These are phyloP conservation scores for Zonitis immaculata DNA, from an alignment of 2,888 invertebrate species.

Conservation along the genomic window DNA sequence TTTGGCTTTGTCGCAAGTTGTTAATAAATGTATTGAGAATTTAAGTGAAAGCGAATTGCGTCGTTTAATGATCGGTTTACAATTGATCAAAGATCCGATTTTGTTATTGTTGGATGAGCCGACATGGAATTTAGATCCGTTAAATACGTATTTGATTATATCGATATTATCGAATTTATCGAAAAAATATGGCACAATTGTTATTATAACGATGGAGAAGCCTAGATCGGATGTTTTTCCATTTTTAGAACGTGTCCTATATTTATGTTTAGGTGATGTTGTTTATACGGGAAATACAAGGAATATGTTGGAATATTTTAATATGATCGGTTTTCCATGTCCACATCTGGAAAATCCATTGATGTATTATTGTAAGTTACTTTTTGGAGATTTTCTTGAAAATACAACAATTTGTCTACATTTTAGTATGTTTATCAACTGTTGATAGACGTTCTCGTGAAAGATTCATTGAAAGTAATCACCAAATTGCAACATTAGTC, in stretches of 20 bases:
- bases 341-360: constrained; percentile 95
- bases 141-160: constrained; percentile 91
- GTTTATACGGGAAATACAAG: constrained; percentile 89
- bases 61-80: constrained; percentile 85
- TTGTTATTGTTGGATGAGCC: constrained; percentile 89
- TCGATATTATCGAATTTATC: constrained; percentile 88
- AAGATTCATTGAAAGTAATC: constrained; percentile 88
- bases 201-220: constrained; percentile 88
- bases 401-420: background rate
- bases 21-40: constrained; percentile 75
- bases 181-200: constrained; percentile 86
- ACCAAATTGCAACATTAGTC: constrained; percentile 86
- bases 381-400: background rate
- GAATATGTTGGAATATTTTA: constrained; percentile 91
- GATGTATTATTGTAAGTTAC: constrained; percentile 89
- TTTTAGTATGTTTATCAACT: constrained; percentile 69
- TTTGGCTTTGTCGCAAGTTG: constrained; percentile 86
- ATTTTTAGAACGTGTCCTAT: constrained; percentile 86
- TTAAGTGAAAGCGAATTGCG: constrained; percentile 86
- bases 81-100: constrained; percentile 90
- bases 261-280: constrained; percentile 85
- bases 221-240: constrained; percentile 94
- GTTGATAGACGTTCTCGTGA: constrained; percentile 80
- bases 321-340: constrained; percentile 93
- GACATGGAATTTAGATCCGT: constrained; percentile 88